A percentile compares a stretch with the other conserved stretches of the same genome.
Conservation (phyloP, 2,113 vertebrate genomes). For the Heteronetta atricapilla region DNA sequence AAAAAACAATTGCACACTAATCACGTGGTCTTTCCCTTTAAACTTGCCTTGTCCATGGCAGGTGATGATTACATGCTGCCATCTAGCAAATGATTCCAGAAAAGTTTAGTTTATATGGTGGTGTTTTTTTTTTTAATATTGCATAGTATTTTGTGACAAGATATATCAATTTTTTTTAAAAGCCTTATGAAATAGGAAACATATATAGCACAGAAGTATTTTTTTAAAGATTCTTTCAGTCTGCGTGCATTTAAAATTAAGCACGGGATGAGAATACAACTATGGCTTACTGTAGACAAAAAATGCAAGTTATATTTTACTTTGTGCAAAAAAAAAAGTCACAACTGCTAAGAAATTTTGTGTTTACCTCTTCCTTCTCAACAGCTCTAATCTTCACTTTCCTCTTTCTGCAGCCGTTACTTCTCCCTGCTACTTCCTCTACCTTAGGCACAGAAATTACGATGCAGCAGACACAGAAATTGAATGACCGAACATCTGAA, state of each 20-base stretch:
- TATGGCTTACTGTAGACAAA: background rate
- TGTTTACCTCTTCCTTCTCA: no score
- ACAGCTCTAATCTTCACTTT: no score
- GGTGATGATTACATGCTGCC: conserved; percentile 68
- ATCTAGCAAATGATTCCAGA: conserved; percentile 67
- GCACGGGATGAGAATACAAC: background rate
- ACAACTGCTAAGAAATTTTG: background rate
- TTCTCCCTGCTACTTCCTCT: no score
- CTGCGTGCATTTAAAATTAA: background rate
- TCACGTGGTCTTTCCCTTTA: background rate
- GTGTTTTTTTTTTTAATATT: background rate
- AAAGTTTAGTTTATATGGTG: background rate
- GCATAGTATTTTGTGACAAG: background rate
- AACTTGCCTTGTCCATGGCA: background rate
- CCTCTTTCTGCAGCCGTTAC: no score
- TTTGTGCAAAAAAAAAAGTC: background rate
- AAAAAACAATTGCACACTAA: rapidly evolving
- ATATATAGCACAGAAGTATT: background rate
- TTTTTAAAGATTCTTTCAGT: background rate
- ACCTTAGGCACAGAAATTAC: no score
- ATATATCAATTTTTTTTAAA: background rate
- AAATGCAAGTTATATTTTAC: no score
- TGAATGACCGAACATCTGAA: no score
- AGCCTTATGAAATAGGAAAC: background rate
- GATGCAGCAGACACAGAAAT: no score